Percentiles rank a stretch among this genome's conserved stretches.
These are phyloP conservation scores for Amblyopsis hoosieri DNA, from an alignment of 2,797 vertebrate species.

Conservation along the genomic window DNA sequence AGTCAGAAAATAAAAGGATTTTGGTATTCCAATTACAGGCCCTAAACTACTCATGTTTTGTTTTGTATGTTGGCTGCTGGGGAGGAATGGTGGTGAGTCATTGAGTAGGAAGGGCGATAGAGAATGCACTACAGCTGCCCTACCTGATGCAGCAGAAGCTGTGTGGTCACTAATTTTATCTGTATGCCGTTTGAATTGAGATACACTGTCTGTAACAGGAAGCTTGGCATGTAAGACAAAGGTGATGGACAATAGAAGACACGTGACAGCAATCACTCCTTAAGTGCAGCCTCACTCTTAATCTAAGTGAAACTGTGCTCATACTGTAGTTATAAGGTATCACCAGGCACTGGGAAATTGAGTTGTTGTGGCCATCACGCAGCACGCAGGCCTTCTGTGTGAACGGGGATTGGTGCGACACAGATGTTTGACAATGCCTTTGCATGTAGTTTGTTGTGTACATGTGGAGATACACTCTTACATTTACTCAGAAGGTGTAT, in stretches of 20 bases:
- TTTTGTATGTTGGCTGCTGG: constrained; percentile 38
- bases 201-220: neutral
- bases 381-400: constrained; percentile 31
- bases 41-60: neutral
- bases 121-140: neutral
- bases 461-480: constrained; percentile 37
- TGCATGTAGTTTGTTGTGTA: constrained; percentile 49
- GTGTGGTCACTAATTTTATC: too few species aligned
- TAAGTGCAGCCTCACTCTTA: too few species aligned
- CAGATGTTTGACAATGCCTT: constrained; percentile 44
- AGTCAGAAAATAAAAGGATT: too few species aligned
- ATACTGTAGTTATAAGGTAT: too few species aligned
- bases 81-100: constrained; percentile 53
- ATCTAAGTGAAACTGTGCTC: too few species aligned
- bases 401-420: constrained; percentile 15
- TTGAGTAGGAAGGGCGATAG: constrained; percentile 34
- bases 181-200: too few species aligned
- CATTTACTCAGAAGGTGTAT: too few species aligned
- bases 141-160: constrained; percentile 5
- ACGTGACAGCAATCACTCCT: neutral
- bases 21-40: neutral
- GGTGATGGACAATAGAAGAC: neutral
- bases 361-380: constrained; percentile 20
- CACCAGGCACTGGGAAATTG: constrained; percentile 6
- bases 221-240: neutral